A percentile compares a stretch with the other conserved stretches of the same genome.
Conservation (phyloP, 2,888 invertebrate species). For the Dryobotodes eremita region DNA sequence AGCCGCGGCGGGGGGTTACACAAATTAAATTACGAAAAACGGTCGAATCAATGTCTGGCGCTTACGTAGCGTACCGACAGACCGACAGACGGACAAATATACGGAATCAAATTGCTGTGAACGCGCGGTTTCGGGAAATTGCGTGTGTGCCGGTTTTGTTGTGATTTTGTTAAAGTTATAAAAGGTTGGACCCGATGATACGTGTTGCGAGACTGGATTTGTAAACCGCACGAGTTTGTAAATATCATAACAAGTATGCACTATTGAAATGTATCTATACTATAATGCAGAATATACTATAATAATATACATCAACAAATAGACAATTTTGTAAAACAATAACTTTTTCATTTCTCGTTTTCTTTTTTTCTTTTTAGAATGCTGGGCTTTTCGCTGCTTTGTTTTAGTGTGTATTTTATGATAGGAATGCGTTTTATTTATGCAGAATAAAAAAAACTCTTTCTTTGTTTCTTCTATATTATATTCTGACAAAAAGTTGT, state of each 20-base stretch:
- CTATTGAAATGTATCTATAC: not conserved
- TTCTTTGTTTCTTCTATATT: not conserved
- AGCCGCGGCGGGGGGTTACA: slow-evolving; percentile 74
- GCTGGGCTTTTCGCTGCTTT: not conserved
- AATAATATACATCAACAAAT: not conserved
- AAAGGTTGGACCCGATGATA: slow-evolving; percentile 24
- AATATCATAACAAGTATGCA: not conserved
- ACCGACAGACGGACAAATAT: slow-evolving; percentile 64
- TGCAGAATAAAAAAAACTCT: not conserved
- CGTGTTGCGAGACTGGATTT: slow-evolving; percentile 37
- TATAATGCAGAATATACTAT: too few species aligned
- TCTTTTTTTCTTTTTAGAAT: not conserved
- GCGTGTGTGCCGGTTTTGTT: slow-evolving; percentile 45
- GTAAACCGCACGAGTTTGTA: not conserved
- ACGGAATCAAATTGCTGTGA: slow-evolving; percentile 66
- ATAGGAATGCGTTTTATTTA: not conserved
- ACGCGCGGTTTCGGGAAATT: slow-evolving; percentile 62
- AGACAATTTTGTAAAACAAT: not conserved
- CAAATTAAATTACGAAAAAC: slow-evolving; percentile 80
- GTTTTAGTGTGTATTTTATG: not conserved
- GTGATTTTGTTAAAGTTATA: slow-evolving; percentile 54
- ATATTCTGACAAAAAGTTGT: not conserved
- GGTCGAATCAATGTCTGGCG: slow-evolving; percentile 74
- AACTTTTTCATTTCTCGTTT: not conserved
- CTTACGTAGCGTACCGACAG: slow-evolving; percentile 68